These are phyloP conservation scores for Alces alces DNA, from an alignment of 2,113 vertebrate species.

Conservation along the genomic window DNA sequence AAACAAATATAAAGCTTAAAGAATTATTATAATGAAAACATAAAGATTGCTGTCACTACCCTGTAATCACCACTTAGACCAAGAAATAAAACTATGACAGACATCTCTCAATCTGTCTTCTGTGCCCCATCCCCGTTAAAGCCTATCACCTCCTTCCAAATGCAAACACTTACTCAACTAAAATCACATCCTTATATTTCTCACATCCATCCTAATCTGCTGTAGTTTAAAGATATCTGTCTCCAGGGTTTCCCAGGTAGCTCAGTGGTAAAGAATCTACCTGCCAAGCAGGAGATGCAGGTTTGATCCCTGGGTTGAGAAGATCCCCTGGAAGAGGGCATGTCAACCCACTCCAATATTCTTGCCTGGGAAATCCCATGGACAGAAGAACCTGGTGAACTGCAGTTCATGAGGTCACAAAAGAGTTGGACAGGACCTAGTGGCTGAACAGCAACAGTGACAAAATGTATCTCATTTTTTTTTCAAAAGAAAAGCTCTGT, in stretches of 20 bases:
- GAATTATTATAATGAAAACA: neutral
- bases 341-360: neutral
- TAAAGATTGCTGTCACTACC: neutral
- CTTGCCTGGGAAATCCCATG: neutral
- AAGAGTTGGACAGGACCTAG: neutral
- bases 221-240: neutral
- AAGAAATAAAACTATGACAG: neutral
- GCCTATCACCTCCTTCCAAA: accelerated
- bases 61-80: neutral
- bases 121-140: accelerated
- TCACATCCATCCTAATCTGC: neutral
- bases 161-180: neutral
- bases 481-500: accelerated
- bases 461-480: neutral
- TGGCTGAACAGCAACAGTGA: neutral
- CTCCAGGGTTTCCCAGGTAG: neutral
- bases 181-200: neutral
- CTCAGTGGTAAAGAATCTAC: neutral
- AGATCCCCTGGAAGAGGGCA: neutral
- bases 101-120: neutral
- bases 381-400: neutral
- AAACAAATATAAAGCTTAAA: neutral
- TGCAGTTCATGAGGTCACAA: neutral
- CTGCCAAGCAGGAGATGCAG: neutral
- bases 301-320: neutral